Evolutionary conservation across 1,140 invertebrate genomes (phyloP).

Genomic region (Leptinotarsa defecta): DNA sequence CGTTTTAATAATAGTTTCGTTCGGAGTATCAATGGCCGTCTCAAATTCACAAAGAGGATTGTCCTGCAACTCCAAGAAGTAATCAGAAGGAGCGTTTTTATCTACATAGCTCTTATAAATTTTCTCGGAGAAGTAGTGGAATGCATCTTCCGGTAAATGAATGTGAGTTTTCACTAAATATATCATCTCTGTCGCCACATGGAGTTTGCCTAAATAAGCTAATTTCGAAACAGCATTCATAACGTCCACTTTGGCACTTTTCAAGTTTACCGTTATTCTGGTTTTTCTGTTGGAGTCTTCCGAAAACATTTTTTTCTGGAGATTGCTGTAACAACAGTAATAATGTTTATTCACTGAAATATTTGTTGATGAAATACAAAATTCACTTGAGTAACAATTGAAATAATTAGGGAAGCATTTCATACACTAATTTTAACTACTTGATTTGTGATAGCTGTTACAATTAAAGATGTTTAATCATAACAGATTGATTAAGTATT

Average conservation of each 20-base stretch:
- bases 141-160: conserved; percentile 25
- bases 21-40: not conserved
- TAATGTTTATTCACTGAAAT: no score
- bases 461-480: no score
- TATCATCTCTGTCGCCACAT: conserved; percentile 32
- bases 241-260: not conserved
- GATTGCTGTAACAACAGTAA: not conserved
- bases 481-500: no score
- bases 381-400: no score
- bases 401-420: no score
- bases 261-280: conserved; percentile 18
- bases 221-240: conserved; percentile 16
- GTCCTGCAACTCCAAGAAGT: not conserved
- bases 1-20: conserved; percentile 10
- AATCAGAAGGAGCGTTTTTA: not conserved
- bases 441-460: no score
- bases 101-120: conserved; percentile 21
- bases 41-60: conserved; percentile 22
- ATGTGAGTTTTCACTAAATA: conserved; percentile 31
- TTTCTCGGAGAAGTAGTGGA: conserved; percentile 23
- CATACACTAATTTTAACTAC: no score
- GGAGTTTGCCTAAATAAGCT: conserved; percentile 28
- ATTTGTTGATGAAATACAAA: no score
- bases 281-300: conserved; percentile 16
- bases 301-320: not conserved